phyloP scores from a whole-genome alignment of 2,888 invertebrate species.

The Polietes domitor region DNA sequence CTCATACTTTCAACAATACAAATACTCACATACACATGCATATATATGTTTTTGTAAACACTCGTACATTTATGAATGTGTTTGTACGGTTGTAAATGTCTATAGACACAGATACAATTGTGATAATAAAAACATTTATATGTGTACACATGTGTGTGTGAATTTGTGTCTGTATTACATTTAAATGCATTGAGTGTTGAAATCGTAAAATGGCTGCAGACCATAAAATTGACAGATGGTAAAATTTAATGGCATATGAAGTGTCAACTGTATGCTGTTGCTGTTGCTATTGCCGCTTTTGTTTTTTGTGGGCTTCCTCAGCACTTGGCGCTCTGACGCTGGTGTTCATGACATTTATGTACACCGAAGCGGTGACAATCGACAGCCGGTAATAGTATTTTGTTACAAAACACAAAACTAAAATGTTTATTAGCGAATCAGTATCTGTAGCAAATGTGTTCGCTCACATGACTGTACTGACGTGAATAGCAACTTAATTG shows the following conservation, averaged over 20 bases:
- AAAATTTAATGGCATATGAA: conserved; percentile 65
- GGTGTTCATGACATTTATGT: background rate
- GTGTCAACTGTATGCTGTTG: conserved; percentile 57
- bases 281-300: background rate
- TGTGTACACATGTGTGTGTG: background rate
- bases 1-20: background rate
- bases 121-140: conserved; percentile 24
- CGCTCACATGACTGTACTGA: no score
- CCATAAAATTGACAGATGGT: conserved; percentile 67
- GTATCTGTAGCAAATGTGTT: background rate
- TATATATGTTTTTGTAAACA: background rate
- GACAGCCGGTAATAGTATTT: conserved; percentile 5
- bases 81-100: background rate
- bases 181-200: conserved; percentile 61
- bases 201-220: conserved; percentile 63
- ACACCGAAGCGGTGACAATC: background rate
- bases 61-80: background rate
- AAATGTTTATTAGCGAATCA: conserved; percentile 10
- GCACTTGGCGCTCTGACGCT: background rate
- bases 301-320: background rate
- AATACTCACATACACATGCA: background rate
- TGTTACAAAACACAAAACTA: conserved; percentile 11
- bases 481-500: no score
- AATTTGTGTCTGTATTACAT: conserved; percentile 26
- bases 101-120: conserved; percentile 8